Evolutionary conservation across 2,113 vertebrate genomes (phyloP).

Genomic region (Fregetta grallaria): DNA sequence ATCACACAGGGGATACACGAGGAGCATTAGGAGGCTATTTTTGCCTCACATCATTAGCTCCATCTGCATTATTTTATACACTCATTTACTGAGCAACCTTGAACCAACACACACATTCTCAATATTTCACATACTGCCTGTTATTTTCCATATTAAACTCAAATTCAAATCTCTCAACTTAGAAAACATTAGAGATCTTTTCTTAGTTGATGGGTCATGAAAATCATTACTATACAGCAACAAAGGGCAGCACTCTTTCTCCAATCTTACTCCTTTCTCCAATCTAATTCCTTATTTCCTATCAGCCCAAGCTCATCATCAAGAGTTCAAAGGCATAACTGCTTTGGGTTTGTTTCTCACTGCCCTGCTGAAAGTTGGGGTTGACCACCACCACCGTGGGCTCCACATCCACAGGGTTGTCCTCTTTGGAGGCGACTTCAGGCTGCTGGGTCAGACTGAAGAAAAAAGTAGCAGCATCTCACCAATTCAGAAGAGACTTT

Average conservation of each 20-base stretch:
- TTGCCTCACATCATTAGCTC: conserved; percentile 12
- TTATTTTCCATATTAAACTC: background rate
- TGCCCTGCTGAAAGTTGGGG: background rate
- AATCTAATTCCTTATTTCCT: background rate
- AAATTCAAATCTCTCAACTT: background rate
- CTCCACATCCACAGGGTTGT: background rate
- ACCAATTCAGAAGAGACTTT: background rate
- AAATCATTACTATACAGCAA: background rate
- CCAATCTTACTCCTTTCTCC: background rate
- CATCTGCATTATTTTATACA: conserved; percentile 27
- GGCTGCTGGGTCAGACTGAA: background rate
- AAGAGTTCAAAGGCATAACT: background rate
- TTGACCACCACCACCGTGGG: background rate
- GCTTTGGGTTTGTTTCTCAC: background rate
- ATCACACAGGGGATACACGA: background rate
- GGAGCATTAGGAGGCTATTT: conserved; percentile 9
- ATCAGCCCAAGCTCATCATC: background rate
- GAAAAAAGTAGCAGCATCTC: background rate
- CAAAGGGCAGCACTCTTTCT: background rate
- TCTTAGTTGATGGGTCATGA: background rate
- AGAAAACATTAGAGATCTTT: background rate
- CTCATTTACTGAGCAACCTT: background rate
- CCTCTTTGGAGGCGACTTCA: background rate
- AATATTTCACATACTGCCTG: background rate
- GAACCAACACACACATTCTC: background rate